Percentiles rank a stretch among this genome's conserved stretches.
phyloP scores from a whole-genome alignment of 2,888 invertebrate genomes.

The Lithophane ornitopus region DNA sequence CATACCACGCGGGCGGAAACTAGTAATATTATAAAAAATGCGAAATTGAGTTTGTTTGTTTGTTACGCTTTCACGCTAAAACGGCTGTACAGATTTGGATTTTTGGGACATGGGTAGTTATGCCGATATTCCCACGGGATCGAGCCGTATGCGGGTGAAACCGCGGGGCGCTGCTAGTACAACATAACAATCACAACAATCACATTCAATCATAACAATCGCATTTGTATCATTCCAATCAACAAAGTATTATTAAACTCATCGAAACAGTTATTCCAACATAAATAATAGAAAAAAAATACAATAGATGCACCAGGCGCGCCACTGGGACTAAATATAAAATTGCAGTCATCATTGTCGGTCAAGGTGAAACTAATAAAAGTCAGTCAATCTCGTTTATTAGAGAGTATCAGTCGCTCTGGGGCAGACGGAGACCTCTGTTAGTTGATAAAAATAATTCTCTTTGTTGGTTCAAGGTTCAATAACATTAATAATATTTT shows the following conservation, averaged over 20 bases:
- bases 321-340: slow-evolving; percentile 1
- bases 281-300: slow-evolving; percentile 76
- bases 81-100: too few species aligned
- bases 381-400: slow-evolving; percentile 10
- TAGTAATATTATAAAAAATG: too few species aligned
- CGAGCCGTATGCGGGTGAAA: too few species aligned
- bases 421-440: neutral
- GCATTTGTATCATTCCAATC: slow-evolving; percentile 55
- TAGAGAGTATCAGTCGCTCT: neutral
- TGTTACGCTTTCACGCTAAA: too few species aligned
- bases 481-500: neutral
- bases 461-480: neutral
- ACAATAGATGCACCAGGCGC: slow-evolving; percentile 31
- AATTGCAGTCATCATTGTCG: slow-evolving; percentile 3
- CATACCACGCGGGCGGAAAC: too few species aligned
- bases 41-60: too few species aligned
- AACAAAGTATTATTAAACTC: slow-evolving; percentile 71
- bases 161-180: too few species aligned
- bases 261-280: slow-evolving; percentile 76
- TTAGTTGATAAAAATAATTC: slow-evolving; percentile 5
- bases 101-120: too few species aligned
- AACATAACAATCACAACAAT: too few species aligned
- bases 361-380: slow-evolving; percentile 55
- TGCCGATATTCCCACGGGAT: too few species aligned
- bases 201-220: slow-evolving; percentile 52